Conservation (phyloP, 1,140 invertebrate genomes). For the Apolygus lucorum region DNA sequence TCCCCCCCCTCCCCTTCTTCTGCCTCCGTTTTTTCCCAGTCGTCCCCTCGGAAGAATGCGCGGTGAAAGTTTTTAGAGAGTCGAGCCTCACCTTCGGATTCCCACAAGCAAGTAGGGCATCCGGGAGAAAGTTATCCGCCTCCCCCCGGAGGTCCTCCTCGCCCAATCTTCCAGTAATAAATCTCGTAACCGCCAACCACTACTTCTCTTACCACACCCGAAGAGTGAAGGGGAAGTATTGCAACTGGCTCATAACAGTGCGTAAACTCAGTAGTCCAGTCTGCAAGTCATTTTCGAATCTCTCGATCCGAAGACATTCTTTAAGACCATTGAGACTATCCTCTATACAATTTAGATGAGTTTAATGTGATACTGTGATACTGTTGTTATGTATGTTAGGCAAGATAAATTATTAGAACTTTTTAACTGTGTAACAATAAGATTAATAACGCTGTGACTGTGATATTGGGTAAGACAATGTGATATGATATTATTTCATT, state of each 20-base stretch:
- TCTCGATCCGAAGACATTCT: too few relatives aligned
- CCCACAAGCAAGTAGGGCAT: conserved; percentile 12
- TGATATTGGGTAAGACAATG: too few relatives aligned
- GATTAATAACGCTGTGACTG: too few relatives aligned
- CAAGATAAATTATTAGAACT: too few relatives aligned
- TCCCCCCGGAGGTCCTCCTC: not conserved
- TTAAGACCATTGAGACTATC: too few relatives aligned
- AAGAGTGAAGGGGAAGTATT: not conserved
- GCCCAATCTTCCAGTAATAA: not conserved
- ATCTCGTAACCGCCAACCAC: not conserved
- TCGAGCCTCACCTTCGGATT: conserved; percentile 5
- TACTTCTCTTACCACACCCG: not conserved
- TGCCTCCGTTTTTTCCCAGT: not conserved
- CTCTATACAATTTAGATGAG: too few relatives aligned
- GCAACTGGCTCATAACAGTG: not conserved
- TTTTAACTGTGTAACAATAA: too few relatives aligned
- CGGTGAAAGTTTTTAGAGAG: conserved; percentile 14
- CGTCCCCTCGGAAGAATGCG: too few relatives aligned
- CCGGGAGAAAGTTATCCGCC: conserved; percentile 5
- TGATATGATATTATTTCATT: too few relatives aligned
- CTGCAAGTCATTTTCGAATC: too few relatives aligned
- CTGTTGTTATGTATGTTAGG: too few relatives aligned
- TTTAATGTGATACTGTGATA: too few relatives aligned
- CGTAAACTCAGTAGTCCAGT: not conserved
- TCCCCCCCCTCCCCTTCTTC: not conserved